Evolutionary conservation across 2,113 vertebrate species (phyloP).

Genomic region (Miniopterus natalensis): DNA sequence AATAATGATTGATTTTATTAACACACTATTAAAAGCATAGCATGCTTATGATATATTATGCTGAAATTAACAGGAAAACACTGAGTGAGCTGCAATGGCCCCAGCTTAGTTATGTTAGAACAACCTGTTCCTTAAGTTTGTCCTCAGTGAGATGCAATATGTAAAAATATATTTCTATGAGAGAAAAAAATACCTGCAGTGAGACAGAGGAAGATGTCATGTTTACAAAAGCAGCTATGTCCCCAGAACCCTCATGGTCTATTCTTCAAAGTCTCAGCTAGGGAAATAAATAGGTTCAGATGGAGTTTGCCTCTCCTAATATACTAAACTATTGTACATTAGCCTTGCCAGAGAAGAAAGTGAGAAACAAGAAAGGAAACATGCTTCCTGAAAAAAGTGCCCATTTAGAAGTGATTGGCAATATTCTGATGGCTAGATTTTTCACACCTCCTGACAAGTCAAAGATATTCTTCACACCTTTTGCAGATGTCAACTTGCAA

Average conservation of each 20-base stretch:
- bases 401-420: constrained; percentile 62
- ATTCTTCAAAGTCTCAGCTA: constrained; percentile 19
- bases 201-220: constrained; percentile 23
- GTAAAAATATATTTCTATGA: constrained; percentile 55
- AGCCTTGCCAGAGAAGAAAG: not conserved
- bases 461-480: constrained; percentile 59
- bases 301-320: constrained; percentile 35
- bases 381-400: not conserved
- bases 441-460: constrained; percentile 56
- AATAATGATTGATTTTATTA: constrained; percentile 67
- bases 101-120: not conserved
- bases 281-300: constrained; percentile 11
- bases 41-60: constrained; percentile 22
- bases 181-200: not conserved
- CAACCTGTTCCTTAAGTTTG: not conserved
- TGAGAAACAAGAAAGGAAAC: constrained; percentile 63
- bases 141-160: not conserved
- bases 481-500: constrained; percentile 50
- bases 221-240: not conserved
- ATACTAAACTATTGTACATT: not conserved
- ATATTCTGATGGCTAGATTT: constrained; percentile 52
- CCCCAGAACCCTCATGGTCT: not conserved
- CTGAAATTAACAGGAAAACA: constrained; percentile 38
- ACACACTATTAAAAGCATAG: constrained; percentile 21
- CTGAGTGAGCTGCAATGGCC: not conserved